Percentiles rank a stretch among this genome's conserved stretches.
These are phyloP conservation scores for Phyllotreta striolata DNA, from an alignment of 2,888 invertebrate species.

Conservation along the genomic window DNA sequence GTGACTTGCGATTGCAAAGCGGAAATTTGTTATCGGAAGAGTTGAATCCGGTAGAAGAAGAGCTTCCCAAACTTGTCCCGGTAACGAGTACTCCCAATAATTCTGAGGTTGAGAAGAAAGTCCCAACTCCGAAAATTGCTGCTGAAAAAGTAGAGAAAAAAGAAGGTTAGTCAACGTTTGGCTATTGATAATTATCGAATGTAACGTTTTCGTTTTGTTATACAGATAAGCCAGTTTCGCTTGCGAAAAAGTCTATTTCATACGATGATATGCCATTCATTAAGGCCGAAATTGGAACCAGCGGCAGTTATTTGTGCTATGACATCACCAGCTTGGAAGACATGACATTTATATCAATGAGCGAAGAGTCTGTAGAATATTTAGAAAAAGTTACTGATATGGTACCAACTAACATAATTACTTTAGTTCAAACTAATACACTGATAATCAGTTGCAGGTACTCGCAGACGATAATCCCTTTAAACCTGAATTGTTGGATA, in stretches of 20 bases:
- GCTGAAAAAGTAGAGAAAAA: slow-evolving; percentile 7
- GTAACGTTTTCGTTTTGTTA: slow-evolving; percentile 17
- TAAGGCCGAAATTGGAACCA: slow-evolving; percentile 34
- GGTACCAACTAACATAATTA: slow-evolving; percentile 9
- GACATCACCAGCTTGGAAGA: slow-evolving; percentile 32
- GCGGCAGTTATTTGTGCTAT: slow-evolving; percentile 37
- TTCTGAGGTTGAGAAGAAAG: background rate
- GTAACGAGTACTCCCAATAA: background rate
- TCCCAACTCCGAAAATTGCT: background rate
- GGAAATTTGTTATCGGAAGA: slow-evolving; percentile 30
- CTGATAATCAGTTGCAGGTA: slow-evolving; percentile 14
- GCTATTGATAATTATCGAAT: background rate
- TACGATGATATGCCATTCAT: slow-evolving; percentile 41
- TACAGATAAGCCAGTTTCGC: slow-evolving; percentile 17
- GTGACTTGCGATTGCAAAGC: slow-evolving; percentile 40
- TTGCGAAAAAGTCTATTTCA: slow-evolving; percentile 13
- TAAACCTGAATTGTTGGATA: slow-evolving; percentile 44
- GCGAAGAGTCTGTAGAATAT: slow-evolving; percentile 34
- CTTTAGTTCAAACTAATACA: background rate
- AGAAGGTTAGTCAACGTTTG: background rate
- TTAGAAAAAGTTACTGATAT: slow-evolving; percentile 30
- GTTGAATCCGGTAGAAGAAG: slow-evolving; percentile 10
- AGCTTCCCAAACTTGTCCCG: background rate
- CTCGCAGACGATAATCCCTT: slow-evolving; percentile 42
- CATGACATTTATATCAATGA: slow-evolving; percentile 38